Percentiles rank a stretch among this genome's conserved stretches.
Evolutionary conservation across 2,797 vertebrate genomes (phyloP).

Genomic region (Cyclura pinguis): DNA sequence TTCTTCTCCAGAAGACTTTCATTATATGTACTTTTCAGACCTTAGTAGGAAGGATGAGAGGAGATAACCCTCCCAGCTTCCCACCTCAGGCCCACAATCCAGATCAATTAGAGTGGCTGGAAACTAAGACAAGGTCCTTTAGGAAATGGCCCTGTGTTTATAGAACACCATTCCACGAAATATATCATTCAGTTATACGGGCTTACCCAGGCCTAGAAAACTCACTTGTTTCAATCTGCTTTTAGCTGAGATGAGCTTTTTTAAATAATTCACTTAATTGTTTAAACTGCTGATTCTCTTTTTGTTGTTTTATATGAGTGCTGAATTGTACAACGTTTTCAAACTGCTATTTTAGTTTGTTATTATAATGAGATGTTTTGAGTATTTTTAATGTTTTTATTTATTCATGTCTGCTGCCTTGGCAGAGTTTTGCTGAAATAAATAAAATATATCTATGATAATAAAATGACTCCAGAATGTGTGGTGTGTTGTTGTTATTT

Average conservation of each 20-base stretch:
- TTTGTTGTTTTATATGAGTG: conserved; percentile 5
- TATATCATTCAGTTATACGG: too few species aligned
- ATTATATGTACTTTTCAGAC: background rate
- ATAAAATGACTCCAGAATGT: background rate
- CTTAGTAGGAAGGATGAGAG: too few species aligned
- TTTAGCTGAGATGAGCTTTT: background rate
- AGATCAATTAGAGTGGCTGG: background rate
- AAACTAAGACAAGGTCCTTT: background rate
- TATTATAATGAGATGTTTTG: background rate
- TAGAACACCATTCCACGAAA: background rate
- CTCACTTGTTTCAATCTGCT: background rate
- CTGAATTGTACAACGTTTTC: background rate
- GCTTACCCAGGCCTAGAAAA: background rate
- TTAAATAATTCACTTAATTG: background rate
- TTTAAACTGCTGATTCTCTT: background rate
- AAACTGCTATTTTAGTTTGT: background rate
- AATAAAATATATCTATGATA: background rate
- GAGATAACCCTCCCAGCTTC: background rate
- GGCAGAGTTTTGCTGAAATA: background rate
- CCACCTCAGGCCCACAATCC: background rate
- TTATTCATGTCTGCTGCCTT: background rate
- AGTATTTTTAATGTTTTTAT: background rate
- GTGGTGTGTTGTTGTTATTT: background rate
- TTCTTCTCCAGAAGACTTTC: background rate
- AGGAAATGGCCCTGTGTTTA: background rate